Evolutionary conservation across 2,113 vertebrate genomes (phyloP).

Genomic region (Mugil cephalus): DNA sequence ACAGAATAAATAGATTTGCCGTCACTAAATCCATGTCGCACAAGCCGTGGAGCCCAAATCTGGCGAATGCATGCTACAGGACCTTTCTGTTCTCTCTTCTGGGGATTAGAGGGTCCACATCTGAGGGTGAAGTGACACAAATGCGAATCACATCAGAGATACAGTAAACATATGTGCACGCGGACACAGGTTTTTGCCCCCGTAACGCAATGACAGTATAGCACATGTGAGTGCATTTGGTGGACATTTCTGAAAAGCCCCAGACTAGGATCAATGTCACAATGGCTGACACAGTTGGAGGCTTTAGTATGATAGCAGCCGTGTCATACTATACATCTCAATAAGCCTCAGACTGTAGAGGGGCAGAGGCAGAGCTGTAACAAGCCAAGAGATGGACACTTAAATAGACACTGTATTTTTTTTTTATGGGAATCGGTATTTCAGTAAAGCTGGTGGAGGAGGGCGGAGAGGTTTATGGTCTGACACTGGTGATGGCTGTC

Average conservation of each 20-base stretch:
- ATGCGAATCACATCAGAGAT: constrained; percentile 10
- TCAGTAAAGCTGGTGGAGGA: constrained; percentile 25
- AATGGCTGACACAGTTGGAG: constrained; percentile 33
- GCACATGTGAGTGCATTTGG: constrained; percentile 8
- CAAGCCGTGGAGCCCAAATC: constrained; percentile 38
- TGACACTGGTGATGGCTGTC: constrained; percentile 23
- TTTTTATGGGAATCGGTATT: constrained; percentile 35
- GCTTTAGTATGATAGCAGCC: constrained; percentile 51
- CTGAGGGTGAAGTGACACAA: constrained; percentile 24
- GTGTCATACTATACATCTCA: constrained; percentile 60
- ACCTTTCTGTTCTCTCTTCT: constrained; percentile 32
- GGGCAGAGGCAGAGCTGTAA: background rate
- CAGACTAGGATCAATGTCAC: constrained; percentile 49
- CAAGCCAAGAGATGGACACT: constrained; percentile 16
- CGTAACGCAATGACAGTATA: background rate
- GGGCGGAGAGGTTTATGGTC: constrained; percentile 3
- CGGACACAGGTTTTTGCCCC: background rate
- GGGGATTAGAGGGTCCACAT: constrained; percentile 40
- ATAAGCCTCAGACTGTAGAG: constrained; percentile 34
- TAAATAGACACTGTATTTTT: constrained; percentile 36
- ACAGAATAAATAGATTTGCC: constrained; percentile 38
- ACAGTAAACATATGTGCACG: background rate
- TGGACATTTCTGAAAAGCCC: constrained; percentile 38
- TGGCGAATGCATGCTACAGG: constrained; percentile 27
- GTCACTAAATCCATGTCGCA: constrained; percentile 40